phyloP scores from a whole-genome alignment of 2,888 invertebrate species.

The Coelinius sp. region DNA sequence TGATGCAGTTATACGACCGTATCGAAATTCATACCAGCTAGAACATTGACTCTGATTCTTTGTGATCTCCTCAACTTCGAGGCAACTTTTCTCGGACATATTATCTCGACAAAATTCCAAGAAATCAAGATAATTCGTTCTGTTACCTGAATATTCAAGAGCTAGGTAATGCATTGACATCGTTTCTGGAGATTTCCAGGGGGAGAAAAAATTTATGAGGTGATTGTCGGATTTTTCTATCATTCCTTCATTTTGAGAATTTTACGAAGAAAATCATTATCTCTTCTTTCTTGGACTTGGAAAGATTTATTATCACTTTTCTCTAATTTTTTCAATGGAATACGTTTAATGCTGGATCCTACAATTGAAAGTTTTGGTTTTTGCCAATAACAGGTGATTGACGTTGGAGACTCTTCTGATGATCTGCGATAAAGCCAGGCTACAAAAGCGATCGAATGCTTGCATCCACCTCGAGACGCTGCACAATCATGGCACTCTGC shows the following conservation, averaged over 20 bases:
- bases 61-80: conserved; percentile 28
- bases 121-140: conserved; percentile 21
- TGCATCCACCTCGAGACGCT: conserved; percentile 40
- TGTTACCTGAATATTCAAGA: background rate
- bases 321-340: too few relatives aligned
- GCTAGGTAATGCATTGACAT: conserved; percentile 28
- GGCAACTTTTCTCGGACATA: background rate
- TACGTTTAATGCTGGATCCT: conserved; percentile 41
- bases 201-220: background rate
- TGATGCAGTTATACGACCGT: conserved; percentile 37
- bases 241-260: background rate
- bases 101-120: background rate
- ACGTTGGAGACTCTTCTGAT: conserved; percentile 43
- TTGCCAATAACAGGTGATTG: conserved; percentile 48
- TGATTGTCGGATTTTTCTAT: background rate
- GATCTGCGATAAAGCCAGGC: conserved; percentile 44
- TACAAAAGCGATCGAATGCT: conserved; percentile 42
- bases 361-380: conserved; percentile 43
- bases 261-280: conserved; percentile 36
- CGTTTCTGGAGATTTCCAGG: conserved; percentile 25
- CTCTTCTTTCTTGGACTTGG: too few relatives aligned
- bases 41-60: conserved; percentile 19
- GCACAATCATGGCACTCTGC: too few relatives aligned
- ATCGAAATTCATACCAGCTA: conserved; percentile 35
- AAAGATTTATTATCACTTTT: too few relatives aligned